Base-by-base conservation (phyloP, 1,140 invertebrate species). In the Cotesia glomerata region DNA sequence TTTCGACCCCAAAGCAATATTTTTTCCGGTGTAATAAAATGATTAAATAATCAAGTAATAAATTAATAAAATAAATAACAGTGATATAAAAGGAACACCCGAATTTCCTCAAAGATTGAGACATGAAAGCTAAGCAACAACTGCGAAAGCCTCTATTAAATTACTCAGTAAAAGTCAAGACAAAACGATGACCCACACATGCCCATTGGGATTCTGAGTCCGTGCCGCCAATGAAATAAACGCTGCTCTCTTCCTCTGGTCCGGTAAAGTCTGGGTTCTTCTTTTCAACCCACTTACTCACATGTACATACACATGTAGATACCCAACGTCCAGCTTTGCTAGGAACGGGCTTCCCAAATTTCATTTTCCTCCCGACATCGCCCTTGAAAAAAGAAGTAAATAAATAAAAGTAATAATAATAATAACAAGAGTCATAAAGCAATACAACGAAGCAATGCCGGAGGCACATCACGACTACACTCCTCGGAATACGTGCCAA, bases 171-270 rank as follows among this genome's bases (percentile, higher is more conserved):
- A 62, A 18, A 45, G 39, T 45, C 11, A 11, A 45, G 5, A 45
- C 39, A 45, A 45, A 45, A 68, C 51, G 32, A 64, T 35, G 65
- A 69, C 49, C 62, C 52, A 58, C 49, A 52, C 14, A 63, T 54
- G 74, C 74, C 76, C 71, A 75, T 81, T 78, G 75, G 73, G 56
- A 81, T 80, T 79, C 77, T 52, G 69, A 73, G 71, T 73, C 67
- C 74, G 76, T 70, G 26, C 59, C 45, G n/a, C 67, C 71, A 78
- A 79, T 76, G 75, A 77, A 80, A 80, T 80, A 77, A 80, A 69
- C 79, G 74, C 62, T 74, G 73, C 71, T 49, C 34, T 52, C 16
- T 72, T n/a, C 32, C 13, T 68, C 5, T 67, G n/a, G 14, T 67
- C 56, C 62, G 26, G 26, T 26, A 1, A 26, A 26, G 26, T 2